Evolutionary conservation across 1,140 invertebrate species (phyloP), one percentile per base, ranked within the genome.

Genomic region (Eumeta japonica): DNA sequence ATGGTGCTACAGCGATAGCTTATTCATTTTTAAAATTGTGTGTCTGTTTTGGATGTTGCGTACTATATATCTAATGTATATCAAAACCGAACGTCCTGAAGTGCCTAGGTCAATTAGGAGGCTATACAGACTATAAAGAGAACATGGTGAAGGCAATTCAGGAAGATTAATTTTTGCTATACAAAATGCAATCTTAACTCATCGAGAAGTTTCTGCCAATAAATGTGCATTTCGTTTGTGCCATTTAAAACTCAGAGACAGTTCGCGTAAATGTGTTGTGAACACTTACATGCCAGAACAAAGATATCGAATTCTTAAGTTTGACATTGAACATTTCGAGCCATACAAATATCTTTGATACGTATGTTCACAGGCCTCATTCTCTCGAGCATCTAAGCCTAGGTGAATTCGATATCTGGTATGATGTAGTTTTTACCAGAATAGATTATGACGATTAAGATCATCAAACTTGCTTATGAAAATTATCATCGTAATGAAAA

Each of bases 41-140:
- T 19, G n/a, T 28, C 19, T 2, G 35, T 15, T 28, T 28, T 28
- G 16, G 35, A 13, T 28, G 35, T 37, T 9, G 35, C 35, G 11
- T 37, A 37, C 14, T 37, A 37, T 14, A 28, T 37, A 10, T 27
- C 35, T n/a, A 16, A 37, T 27, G 24, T 37, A 37, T 37, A 28
- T 28, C 7, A 37, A 37, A 37, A 13, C 20, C 16, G 35, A 28
- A 28, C 35, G 19, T 15, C 3, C 19, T 5, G 35, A 37, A 13
- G 14, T 28, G 5, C 15, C 20, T 37, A 28, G 24, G 14, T 27
- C 24, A 9, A 28, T 37, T n/a, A 27, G 35, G 11, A 37, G 20
- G 35, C 35, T 16, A 28, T 28, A 28, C 3, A 10, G 3, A 14
- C 2, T 27, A 24, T 28, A n/a, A 13, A 37, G 24, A 28, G 24